Evolutionary conservation across 2,113 vertebrate genomes (phyloP).

Genomic region (Ptychochromis oligacanthus): DNA sequence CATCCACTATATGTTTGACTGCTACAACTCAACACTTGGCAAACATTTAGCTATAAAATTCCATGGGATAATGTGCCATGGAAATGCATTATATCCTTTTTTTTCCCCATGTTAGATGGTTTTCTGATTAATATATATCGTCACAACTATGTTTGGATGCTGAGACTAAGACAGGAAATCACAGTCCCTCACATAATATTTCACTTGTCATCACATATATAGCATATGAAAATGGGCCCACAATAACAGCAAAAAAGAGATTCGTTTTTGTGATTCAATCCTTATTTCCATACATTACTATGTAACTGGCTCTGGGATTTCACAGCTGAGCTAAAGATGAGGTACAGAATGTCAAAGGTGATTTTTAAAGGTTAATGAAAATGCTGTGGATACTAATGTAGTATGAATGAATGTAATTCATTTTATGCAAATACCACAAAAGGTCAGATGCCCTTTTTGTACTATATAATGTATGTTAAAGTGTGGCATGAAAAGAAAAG

Average conservation of each 20-base stretch:
- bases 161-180: not conserved
- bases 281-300: slow-evolving; percentile 34
- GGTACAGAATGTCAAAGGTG: slow-evolving; percentile 55
- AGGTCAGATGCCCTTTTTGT: slow-evolving; percentile 45
- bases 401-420: slow-evolving; percentile 26
- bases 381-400: slow-evolving; percentile 16
- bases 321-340: slow-evolving; percentile 33
- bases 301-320: slow-evolving; percentile 27
- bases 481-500: slow-evolving; percentile 2
- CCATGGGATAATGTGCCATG: not conserved
- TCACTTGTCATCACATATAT: not conserved
- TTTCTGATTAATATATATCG: not conserved
- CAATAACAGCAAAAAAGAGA: not conserved
- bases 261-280: not conserved
- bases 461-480: slow-evolving; percentile 2
- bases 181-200: not conserved
- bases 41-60: slow-evolving; percentile 9
- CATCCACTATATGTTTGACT: not conserved
- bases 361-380: slow-evolving; percentile 70
- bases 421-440: slow-evolving; percentile 55
- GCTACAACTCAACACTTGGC: slow-evolving; percentile 3
- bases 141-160: not conserved
- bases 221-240: not conserved
- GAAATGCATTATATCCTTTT: not conserved
- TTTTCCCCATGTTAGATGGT: not conserved